These are phyloP conservation scores for Rhingia campestris DNA, from an alignment of 2,888 invertebrate genomes.

Conservation along the genomic window DNA sequence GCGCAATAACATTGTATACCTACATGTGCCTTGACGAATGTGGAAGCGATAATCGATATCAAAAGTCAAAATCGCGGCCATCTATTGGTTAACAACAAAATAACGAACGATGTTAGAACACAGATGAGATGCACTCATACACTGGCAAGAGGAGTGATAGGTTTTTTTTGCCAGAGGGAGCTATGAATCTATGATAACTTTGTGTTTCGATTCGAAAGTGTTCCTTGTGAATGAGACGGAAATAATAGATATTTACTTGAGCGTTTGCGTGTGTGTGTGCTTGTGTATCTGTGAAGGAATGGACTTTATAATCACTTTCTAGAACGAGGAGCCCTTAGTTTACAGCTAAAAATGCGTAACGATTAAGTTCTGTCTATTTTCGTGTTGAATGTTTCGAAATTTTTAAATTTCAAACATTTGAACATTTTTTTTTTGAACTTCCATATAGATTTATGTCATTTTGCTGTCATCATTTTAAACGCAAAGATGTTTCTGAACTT, in stretches of 20 bases:
- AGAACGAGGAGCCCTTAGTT: conserved; percentile 44
- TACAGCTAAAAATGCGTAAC: conserved; percentile 40
- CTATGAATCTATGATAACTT: conserved; percentile 16
- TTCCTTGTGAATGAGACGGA: conserved; percentile 31
- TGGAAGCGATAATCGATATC: conserved; percentile 73
- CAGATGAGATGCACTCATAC: conserved; percentile 31
- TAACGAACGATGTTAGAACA: conserved; percentile 63
- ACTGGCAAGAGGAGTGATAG: conserved; percentile 15
- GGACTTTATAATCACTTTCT: conserved; percentile 55
- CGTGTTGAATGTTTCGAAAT: conserved; percentile 16
- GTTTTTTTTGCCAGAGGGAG: conserved; percentile 11
- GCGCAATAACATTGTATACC: conserved; percentile 44
- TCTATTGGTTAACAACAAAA: conserved; percentile 72
- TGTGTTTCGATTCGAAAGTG: conserved; percentile 53
- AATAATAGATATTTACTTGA: conserved; percentile 2
- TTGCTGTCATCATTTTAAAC: too few relatives aligned
- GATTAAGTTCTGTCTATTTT: conserved; percentile 31
- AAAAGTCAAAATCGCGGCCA: conserved; percentile 73
- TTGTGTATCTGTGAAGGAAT: conserved; percentile 5
- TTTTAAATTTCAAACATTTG: conserved; percentile 15
- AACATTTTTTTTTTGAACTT: background rate
- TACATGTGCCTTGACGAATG: conserved; percentile 57
- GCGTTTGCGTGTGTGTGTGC: background rate
- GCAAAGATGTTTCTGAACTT: too few relatives aligned
- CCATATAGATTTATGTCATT: too few relatives aligned